phyloP scores from a whole-genome alignment of 2,888 invertebrate species.

The Lepetodrilus schrolli region DNA sequence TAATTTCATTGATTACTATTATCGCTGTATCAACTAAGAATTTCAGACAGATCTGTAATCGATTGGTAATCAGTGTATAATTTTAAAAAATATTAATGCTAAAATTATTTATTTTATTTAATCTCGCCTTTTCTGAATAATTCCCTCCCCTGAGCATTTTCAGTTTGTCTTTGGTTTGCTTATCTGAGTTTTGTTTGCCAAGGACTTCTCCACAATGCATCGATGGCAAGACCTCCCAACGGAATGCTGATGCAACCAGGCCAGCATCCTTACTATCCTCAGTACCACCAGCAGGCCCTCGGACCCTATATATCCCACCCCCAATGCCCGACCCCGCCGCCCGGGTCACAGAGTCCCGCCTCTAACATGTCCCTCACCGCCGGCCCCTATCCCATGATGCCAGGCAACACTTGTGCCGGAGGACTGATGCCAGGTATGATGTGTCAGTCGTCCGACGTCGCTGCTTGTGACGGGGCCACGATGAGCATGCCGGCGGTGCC shows the following conservation, averaged over 20 bases:
- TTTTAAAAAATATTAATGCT: too few species aligned
- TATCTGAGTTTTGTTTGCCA: slow-evolving; percentile 18
- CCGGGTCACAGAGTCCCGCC: slow-evolving; percentile 46
- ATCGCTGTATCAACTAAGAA: too few species aligned
- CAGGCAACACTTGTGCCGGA: slow-evolving; percentile 24
- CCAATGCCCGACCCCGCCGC: slow-evolving; percentile 10
- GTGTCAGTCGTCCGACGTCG: not conserved
- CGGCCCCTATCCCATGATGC: slow-evolving; percentile 37
- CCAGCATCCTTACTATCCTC: slow-evolving; percentile 44
- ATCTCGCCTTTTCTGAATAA: not conserved
- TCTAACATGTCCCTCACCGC: slow-evolving; percentile 35
- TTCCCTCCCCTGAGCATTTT: not conserved
- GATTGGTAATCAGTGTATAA: too few species aligned
- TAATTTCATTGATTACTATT: too few species aligned
- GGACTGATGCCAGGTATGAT: slow-evolving; percentile 22
- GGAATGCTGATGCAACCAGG: slow-evolving; percentile 22
- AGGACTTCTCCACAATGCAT: slow-evolving; percentile 13
- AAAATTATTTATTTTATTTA: not conserved
- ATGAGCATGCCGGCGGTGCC: slow-evolving; percentile 1
- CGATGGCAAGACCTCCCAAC: not conserved
- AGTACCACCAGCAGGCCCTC: slow-evolving; percentile 42
- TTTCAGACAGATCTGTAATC: too few species aligned
- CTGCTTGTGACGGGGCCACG: not conserved
- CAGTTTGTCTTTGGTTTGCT: slow-evolving; percentile 3
- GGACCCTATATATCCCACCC: not conserved